Evolutionary conservation across 1,140 invertebrate genomes (phyloP), one percentile per base, ranked within the genome.

Genomic region (Aculops lycopersici): DNA sequence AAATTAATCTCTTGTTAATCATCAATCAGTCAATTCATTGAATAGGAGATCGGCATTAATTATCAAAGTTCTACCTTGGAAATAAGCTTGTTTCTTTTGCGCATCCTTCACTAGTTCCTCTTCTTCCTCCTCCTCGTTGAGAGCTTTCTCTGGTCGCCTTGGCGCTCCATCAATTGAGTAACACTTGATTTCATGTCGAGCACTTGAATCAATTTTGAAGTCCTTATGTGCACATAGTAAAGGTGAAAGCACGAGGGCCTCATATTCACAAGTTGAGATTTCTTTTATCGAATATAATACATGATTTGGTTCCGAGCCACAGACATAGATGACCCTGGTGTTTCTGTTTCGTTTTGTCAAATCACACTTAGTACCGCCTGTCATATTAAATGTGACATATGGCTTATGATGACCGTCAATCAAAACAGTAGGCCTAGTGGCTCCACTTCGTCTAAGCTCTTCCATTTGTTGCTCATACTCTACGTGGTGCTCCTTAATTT

Each of bases 221-320:
- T 70, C 67, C 1, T 81, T 80, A 64, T 92, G 83, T 39, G 59
- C 56, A 53, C 86, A 95, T 0, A 94, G 59, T 12, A 72, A 54
- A 2, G 75, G 70, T 2, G 81, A 77, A 4, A 88, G 58, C 8
- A 86, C 71, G 19, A 84, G 67, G 8, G 76, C 69, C 58, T 86
- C 79, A 57, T 95, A 95, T 58, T 83, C 75, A 53, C 88, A 95
- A 1, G 74, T 83, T 0, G 77, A 74, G 0, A 69, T 74, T 59
- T 95, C 86, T 52, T 88, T 84, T 21, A 94, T 62, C 0, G 78
- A 78, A 53, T 77, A 81, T 13, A 94, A 69, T 50, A 90, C 81
- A 49, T 86, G 76, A 48, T 54, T 51, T 3, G 56, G 56, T 17
- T 60, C 55, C 16, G 56, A 46, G 40, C 74, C 78, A 54, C 79